Evolutionary conservation across 2,797 vertebrate species (phyloP).

Genomic region (Danionella dracula): DNA sequence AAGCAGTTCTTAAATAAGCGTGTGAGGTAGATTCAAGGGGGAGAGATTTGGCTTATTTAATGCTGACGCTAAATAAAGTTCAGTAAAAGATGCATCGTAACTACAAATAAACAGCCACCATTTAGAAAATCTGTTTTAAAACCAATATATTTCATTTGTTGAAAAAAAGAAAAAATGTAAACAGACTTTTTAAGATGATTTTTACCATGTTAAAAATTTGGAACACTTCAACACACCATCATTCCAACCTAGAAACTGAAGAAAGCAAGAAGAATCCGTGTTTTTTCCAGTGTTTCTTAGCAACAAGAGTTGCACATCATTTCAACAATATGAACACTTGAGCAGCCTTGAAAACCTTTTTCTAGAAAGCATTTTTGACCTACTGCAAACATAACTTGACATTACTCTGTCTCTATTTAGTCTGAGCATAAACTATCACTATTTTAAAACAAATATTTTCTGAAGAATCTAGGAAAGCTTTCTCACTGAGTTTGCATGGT

Average conservation of each 20-base stretch:
- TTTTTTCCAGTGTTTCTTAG: constrained; percentile 36
- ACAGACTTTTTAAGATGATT: neutral
- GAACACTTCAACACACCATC: constrained; percentile 7
- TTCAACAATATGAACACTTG: constrained; percentile 23
- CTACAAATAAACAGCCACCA: too few species aligned
- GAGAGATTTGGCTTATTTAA: too few species aligned
- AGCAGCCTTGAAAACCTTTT: neutral
- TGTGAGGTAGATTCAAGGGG: too few species aligned
- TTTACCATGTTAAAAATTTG: neutral
- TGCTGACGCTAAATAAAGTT: too few species aligned
- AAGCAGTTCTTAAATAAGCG: too few species aligned
- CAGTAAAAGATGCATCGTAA: too few species aligned
- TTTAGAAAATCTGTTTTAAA: too few species aligned
- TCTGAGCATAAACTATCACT: constrained; percentile 2
- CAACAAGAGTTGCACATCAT: constrained; percentile 34
- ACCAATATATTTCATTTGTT: neutral
- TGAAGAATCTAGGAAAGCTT: neutral
- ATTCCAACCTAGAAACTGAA: neutral
- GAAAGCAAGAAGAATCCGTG: neutral
- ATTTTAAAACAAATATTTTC: constrained; percentile 4
- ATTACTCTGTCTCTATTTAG: constrained; percentile 6
- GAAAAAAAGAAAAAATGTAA: too few species aligned
- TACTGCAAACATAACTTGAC: neutral
- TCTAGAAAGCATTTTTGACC: neutral
- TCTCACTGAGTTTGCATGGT: neutral